These are phyloP conservation scores for Zenarchopterus dispar DNA, from an alignment of 2,797 vertebrate genomes.

Conservation along the genomic window DNA sequence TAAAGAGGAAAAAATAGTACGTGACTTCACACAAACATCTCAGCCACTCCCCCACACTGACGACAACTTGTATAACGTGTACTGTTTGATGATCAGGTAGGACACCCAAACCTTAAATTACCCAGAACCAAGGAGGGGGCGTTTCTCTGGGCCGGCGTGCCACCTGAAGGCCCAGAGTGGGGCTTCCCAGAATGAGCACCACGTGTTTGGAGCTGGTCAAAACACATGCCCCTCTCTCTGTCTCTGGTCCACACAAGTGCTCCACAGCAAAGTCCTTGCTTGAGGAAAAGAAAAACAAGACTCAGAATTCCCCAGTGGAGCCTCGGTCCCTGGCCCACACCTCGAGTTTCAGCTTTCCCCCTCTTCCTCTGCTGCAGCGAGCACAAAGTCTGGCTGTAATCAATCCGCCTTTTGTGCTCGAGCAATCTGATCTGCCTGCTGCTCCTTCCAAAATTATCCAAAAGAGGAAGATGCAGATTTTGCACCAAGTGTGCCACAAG, in stretches of 20 bases:
- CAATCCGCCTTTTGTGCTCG: constrained; percentile 58
- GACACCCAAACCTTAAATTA: too few species aligned
- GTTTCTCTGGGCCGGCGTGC: neutral
- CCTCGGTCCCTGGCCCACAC: constrained; percentile 28
- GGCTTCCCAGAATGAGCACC: constrained; percentile 31
- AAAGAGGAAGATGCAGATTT: constrained; percentile 38
- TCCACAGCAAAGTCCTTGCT: constrained; percentile 42
- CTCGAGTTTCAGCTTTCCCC: constrained; percentile 23
- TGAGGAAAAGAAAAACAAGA: constrained; percentile 33
- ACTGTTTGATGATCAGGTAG: neutral
- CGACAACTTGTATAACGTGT: too few species aligned
- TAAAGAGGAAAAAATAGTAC: too few species aligned
- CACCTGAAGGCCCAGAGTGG: constrained; percentile 24
- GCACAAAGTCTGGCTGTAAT: constrained; percentile 51
- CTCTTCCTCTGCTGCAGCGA: constrained; percentile 28
- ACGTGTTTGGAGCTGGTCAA: constrained; percentile 57
- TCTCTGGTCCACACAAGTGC: constrained; percentile 45
- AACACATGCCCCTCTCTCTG: constrained; percentile 42
- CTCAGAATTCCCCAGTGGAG: constrained; percentile 32
- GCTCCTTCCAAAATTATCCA: constrained; percentile 42
- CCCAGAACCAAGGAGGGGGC: neutral
- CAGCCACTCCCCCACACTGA: too few species aligned
- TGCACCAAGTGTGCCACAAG: constrained; percentile 18
- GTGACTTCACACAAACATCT: too few species aligned
- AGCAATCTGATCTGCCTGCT: constrained; percentile 45